phyloP scores from a whole-genome alignment of 1,140 invertebrate genomes.

The Oppia nitens region DNA sequence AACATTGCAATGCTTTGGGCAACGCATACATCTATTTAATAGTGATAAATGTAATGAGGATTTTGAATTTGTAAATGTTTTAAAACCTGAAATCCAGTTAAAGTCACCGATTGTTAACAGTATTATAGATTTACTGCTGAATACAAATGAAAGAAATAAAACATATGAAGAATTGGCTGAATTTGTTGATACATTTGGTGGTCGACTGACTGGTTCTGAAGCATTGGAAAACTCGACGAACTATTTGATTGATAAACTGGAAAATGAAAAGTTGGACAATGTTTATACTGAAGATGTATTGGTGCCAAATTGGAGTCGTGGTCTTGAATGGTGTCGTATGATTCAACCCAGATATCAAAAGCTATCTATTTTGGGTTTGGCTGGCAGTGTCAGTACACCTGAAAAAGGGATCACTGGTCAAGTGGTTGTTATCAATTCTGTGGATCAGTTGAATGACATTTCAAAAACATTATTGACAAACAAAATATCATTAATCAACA shows the following conservation, averaged over 20 bases:
- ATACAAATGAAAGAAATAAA: slow-evolving; percentile 37
- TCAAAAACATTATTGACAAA: slow-evolving; percentile 28
- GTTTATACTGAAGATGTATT: slow-evolving; percentile 40
- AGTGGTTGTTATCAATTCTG: slow-evolving; percentile 46
- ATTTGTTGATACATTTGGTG: slow-evolving; percentile 55
- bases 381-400: slow-evolving; percentile 43
- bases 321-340: slow-evolving; percentile 42
- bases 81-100: background rate
- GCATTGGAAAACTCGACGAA: slow-evolving; percentile 51
- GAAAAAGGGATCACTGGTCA: slow-evolving; percentile 45
- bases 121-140: slow-evolving; percentile 39
- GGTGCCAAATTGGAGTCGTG: slow-evolving; percentile 39
- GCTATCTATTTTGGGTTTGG: slow-evolving; percentile 44
- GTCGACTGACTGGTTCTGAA: slow-evolving; percentile 42
- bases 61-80: background rate
- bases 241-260: slow-evolving; percentile 43
- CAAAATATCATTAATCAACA: slow-evolving; percentile 58
- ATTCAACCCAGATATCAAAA: slow-evolving; percentile 39
- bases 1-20: background rate
- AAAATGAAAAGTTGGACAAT: slow-evolving; percentile 37
- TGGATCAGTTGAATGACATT: slow-evolving; percentile 39
- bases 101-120: slow-evolving; percentile 29
- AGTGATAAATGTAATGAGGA: background rate
- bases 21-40: background rate
- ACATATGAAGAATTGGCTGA: slow-evolving; percentile 43